A percentile compares a stretch with the other conserved stretches of the same genome.
Evolutionary conservation across 2,888 invertebrate genomes (phyloP).

Genomic region (Epinotia brunnichana): DNA sequence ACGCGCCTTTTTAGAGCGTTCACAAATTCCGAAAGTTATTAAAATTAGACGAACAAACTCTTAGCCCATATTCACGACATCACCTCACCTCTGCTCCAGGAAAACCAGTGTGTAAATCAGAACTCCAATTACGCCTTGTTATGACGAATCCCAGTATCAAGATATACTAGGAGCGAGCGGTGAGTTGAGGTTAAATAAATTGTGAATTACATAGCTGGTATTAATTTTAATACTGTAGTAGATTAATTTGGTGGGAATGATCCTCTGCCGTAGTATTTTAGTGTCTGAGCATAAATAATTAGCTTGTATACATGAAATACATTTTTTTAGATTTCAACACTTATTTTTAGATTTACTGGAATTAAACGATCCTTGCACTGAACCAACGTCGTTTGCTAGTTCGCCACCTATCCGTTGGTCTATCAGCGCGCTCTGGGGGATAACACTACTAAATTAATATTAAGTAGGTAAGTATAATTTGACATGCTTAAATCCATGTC

Average conservation of each 20-base stretch:
- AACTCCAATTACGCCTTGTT: neutral
- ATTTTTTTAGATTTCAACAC: neutral
- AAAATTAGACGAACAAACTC: conserved; percentile 36
- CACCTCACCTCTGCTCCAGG: neutral
- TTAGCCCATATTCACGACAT: neutral
- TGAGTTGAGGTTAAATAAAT: neutral
- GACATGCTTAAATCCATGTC: too few relatives aligned
- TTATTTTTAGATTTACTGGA: neutral
- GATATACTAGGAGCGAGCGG: neutral
- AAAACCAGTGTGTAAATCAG: neutral
- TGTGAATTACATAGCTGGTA: conserved; percentile 12
- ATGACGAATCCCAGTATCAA: neutral
- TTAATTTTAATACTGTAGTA: conserved; percentile 41
- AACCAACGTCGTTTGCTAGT: neutral
- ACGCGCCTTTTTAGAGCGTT: conserved; percentile 43
- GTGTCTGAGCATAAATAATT: neutral
- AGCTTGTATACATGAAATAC: neutral
- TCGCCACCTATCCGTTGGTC: too few relatives aligned
- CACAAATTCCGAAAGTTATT: conserved; percentile 41
- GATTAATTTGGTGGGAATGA: conserved; percentile 34
- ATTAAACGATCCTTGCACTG: neutral
- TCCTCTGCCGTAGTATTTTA: neutral
- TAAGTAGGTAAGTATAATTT: too few relatives aligned
- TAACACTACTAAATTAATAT: too few relatives aligned
- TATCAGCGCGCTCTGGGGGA: too few relatives aligned